Evolutionary conservation across 2,888 invertebrate species (phyloP).

Genomic region (Ctena decussata): DNA sequence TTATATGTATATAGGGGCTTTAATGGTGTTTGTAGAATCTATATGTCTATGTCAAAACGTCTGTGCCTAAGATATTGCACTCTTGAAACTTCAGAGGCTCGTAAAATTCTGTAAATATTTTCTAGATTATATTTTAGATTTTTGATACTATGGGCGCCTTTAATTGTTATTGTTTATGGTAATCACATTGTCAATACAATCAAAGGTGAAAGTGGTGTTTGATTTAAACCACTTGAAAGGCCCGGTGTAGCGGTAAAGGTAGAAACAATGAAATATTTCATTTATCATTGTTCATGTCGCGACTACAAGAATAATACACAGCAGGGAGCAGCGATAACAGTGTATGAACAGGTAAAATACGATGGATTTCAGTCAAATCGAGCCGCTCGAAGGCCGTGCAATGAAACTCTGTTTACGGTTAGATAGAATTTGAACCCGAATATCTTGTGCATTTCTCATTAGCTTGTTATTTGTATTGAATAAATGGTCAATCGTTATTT

Average conservation of each 20-base stretch:
- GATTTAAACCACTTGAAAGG: not conserved
- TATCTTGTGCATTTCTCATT: too few species aligned
- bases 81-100: constrained; percentile 7
- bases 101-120: constrained; percentile 28
- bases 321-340: too few species aligned
- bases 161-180: not conserved
- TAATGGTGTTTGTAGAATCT: constrained; percentile 45
- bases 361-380: too few species aligned
- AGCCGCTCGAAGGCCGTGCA: too few species aligned
- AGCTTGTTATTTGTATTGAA: too few species aligned
- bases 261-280: not conserved
- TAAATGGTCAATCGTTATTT: too few species aligned
- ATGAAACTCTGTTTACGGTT: too few species aligned
- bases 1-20: constrained; percentile 48
- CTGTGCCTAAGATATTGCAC: constrained; percentile 18
- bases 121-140: constrained; percentile 50
- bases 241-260: not conserved
- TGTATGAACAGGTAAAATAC: too few species aligned
- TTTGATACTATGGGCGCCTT: constrained; percentile 52
- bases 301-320: not conserved
- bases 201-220: not conserved
- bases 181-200: not conserved
- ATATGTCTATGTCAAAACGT: constrained; percentile 52
- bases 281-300: not conserved
- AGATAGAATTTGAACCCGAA: too few species aligned